Evolutionary conservation across 2,113 vertebrate genomes (phyloP).

Genomic region (Oncorhynchus clarkii): DNA sequence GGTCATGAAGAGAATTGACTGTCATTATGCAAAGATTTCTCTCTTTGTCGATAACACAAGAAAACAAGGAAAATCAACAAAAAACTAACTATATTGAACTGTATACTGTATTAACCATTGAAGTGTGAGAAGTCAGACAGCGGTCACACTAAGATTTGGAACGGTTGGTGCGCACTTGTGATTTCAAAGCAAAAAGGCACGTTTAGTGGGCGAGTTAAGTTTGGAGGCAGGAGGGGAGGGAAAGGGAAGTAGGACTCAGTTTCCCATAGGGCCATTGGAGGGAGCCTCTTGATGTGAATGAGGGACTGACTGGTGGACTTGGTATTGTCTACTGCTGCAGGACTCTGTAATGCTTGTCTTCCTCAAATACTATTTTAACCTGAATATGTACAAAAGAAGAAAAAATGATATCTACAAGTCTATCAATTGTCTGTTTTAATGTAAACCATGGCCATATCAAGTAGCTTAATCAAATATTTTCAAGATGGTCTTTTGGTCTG

Average conservation of each 20-base stretch:
- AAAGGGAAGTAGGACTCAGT: constrained; percentile 35
- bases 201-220: constrained; percentile 42
- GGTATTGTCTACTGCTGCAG: constrained; percentile 81
- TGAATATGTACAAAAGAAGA: constrained; percentile 64
- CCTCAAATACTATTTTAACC: constrained; percentile 84
- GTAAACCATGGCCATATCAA: constrained; percentile 61
- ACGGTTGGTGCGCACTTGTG: constrained; percentile 69
- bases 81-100: constrained; percentile 36
- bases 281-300: constrained; percentile 70
- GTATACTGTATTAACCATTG: constrained; percentile 59
- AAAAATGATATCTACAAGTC: constrained; percentile 47
- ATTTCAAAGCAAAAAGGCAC: constrained; percentile 67
- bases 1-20: constrained; percentile 71
- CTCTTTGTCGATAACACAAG: constrained; percentile 68
- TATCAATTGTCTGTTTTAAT: constrained; percentile 58
- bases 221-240: constrained; percentile 15
- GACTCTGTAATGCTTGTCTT: constrained; percentile 97
- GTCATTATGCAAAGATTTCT: constrained; percentile 83
- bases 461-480: constrained; percentile 62
- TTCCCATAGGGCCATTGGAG: constrained; percentile 74
- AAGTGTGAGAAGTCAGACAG: constrained; percentile 38
- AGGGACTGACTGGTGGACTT: constrained; percentile 70
- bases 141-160: constrained; percentile 35
- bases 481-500: constrained; percentile 41
- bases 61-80: constrained; percentile 29